phyloP scores from a whole-genome alignment of 2,113 vertebrate species.

The Ariopsis seemanni region DNA sequence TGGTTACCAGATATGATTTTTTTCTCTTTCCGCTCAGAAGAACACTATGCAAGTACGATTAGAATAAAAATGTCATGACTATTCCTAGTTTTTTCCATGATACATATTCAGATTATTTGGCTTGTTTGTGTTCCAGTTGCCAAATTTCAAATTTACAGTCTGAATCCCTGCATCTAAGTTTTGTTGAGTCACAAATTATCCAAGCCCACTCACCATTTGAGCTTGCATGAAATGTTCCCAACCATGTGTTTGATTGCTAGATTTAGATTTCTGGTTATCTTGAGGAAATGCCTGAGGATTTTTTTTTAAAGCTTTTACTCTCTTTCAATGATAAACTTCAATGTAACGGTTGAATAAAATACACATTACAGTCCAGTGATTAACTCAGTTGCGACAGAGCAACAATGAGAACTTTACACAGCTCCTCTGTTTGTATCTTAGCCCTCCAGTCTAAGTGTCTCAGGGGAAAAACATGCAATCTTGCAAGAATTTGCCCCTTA shows the following conservation, averaged over 20 bases:
- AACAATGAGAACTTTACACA: background rate
- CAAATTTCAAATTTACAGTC: background rate
- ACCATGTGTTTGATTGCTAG: background rate
- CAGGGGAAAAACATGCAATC: background rate
- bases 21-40: background rate
- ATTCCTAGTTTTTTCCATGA: background rate
- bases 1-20: background rate
- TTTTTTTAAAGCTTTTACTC: background rate
- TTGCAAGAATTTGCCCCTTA: background rate
- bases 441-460: background rate
- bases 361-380: background rate
- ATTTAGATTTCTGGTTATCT: background rate
- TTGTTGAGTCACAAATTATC: background rate
- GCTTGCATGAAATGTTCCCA: background rate
- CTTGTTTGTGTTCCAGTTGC: background rate
- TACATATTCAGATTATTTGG: background rate
- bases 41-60: background rate
- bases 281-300: background rate
- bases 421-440: background rate
- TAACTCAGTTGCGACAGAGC: background rate
- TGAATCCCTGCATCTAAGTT: background rate
- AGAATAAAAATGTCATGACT: background rate
- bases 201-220: background rate
- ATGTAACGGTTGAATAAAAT: background rate
- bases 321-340: background rate